These are phyloP conservation scores for Graptemys geographica DNA, from an alignment of 2,797 vertebrate genomes.

Conservation along the genomic window DNA sequence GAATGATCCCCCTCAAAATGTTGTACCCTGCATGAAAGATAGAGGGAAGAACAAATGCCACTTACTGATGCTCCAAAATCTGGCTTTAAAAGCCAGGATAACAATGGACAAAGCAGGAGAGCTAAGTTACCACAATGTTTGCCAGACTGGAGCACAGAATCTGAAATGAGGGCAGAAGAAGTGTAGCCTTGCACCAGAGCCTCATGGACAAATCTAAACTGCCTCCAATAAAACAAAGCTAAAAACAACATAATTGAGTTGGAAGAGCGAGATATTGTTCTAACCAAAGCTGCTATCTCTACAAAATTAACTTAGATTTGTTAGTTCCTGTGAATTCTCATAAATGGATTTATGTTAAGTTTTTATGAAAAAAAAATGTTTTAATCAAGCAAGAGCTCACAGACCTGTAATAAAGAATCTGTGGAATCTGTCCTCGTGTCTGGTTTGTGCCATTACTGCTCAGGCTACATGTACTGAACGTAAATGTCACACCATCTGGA, in stretches of 20 bases:
- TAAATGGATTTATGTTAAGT: accelerated
- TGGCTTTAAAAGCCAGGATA: not conserved
- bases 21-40: not conserved
- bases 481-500: constrained; percentile 95
- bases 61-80: not conserved
- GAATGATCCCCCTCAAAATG: not conserved
- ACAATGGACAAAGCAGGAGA: not conserved
- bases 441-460: constrained; percentile 99
- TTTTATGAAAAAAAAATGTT: accelerated
- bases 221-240: not conserved
- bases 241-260: not conserved
- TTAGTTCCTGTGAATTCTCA: not conserved
- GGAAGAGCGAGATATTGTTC: not conserved
- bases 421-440: constrained; percentile 97
- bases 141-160: not conserved
- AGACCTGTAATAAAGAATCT: constrained; percentile 98
- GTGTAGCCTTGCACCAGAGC: not conserved
- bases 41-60: accelerated
- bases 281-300: not conserved
- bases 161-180: not conserved
- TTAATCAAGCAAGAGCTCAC: not conserved
- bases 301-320: not conserved
- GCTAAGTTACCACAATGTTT: not conserved
- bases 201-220: not conserved
- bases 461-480: constrained; percentile 97